Percentiles rank a stretch among this genome's conserved stretches.
These are phyloP conservation scores for Epinephelus malabaricus DNA, from an alignment of 2,797 vertebrate species.

Conservation along the genomic window DNA sequence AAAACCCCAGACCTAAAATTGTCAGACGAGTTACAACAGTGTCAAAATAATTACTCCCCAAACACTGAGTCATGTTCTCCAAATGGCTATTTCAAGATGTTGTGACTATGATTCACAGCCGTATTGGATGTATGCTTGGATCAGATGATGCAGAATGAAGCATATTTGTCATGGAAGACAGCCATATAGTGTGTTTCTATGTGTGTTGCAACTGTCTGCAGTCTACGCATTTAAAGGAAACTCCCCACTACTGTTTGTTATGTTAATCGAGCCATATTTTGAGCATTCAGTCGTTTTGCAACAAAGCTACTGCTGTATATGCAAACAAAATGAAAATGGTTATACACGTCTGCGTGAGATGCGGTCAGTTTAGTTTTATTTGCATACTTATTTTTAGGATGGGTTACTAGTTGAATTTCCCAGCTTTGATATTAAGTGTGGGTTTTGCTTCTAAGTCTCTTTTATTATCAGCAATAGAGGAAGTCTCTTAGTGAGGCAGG, in stretches of 20 bases:
- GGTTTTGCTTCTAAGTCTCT: constrained; percentile 29
- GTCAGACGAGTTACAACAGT: neutral
- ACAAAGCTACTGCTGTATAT: neutral
- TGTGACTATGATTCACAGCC: constrained; percentile 70
- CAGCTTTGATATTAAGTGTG: neutral
- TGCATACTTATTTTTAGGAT: constrained; percentile 15
- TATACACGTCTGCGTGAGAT: neutral
- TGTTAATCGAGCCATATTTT: neutral
- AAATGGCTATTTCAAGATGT: constrained; percentile 48
- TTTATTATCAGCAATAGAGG: constrained; percentile 72
- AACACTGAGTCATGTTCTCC: constrained; percentile 46
- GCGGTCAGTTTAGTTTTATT: neutral
- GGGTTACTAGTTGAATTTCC: neutral
- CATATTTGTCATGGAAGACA: neutral
- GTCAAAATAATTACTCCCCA: constrained; percentile 8
- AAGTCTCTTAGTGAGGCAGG: constrained; percentile 68
- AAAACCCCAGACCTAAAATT: neutral
- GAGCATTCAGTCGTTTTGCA: neutral
- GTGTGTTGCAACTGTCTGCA: neutral
- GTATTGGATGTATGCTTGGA: neutral
- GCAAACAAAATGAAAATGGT: neutral
- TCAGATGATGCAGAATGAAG: constrained; percentile 30
- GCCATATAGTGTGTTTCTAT: neutral
- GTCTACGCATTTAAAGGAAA: neutral
- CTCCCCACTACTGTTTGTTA: neutral